These are phyloP conservation scores for Mormyrus iriodes DNA, from an alignment of 2,113 vertebrate genomes.

Conservation along the genomic window DNA sequence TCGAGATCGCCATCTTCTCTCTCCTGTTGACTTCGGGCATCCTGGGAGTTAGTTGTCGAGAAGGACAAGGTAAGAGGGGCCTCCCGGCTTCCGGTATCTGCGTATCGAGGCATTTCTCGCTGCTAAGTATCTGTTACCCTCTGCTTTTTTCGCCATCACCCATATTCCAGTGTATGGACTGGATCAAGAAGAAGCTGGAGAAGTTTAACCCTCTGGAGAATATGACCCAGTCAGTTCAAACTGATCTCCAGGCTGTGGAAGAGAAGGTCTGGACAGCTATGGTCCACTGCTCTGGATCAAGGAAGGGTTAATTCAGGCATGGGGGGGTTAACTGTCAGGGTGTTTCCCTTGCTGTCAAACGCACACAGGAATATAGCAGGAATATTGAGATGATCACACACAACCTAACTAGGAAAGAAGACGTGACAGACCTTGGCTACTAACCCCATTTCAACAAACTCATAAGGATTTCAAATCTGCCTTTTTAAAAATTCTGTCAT, in stretches of 20 bases:
- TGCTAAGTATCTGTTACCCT: neutral
- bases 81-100: neutral
- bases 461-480: too few species aligned
- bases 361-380: neutral
- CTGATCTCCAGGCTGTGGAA: constrained; percentile 42
- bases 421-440: too few species aligned
- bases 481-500: too few species aligned
- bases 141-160: neutral
- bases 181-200: constrained; percentile 22
- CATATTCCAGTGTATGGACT: constrained; percentile 39
- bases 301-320: neutral
- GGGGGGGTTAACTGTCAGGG: too few species aligned
- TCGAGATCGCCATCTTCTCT: constrained; percentile 46
- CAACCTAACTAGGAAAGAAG: neutral
- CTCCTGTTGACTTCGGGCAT: constrained; percentile 55
- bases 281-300: neutral
- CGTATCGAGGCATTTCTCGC: neutral
- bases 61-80: constrained; percentile 35
- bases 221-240: neutral
- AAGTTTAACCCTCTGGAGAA: constrained; percentile 18
- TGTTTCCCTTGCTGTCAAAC: too few species aligned
- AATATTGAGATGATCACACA: neutral
- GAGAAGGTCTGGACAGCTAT: constrained; percentile 31
- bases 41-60: constrained; percentile 41
- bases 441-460: too few species aligned